Percentiles rank a stretch among this genome's conserved stretches.
Conservation (phyloP, 2,888 invertebrate genomes). For the Archaeoteleia sp. region DNA sequence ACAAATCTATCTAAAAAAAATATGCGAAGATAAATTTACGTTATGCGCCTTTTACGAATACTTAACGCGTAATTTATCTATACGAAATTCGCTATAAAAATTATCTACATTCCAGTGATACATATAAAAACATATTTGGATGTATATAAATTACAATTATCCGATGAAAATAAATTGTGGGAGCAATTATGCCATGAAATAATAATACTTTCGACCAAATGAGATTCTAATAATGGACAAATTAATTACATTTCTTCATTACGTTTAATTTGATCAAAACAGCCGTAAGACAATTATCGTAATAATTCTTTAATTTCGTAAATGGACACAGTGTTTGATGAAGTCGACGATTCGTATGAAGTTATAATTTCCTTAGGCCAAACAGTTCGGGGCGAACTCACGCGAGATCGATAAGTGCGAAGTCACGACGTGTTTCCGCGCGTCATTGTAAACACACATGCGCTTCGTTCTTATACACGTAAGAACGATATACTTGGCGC, state of each 20-base stretch:
- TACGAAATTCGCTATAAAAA: too few relatives aligned
- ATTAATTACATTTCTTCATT: neutral
- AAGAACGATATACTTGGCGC: slow-evolving; percentile 19
- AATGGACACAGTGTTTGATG: slow-evolving; percentile 16
- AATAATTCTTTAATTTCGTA: slow-evolving; percentile 6
- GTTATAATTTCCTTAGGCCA: slow-evolving; percentile 28
- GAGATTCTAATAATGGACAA: neutral
- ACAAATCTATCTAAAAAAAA: too few relatives aligned
- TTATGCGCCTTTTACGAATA: too few relatives aligned
- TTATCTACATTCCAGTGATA: too few relatives aligned
- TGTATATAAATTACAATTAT: too few relatives aligned
- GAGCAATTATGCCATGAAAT: too few relatives aligned
- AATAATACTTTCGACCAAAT: too few relatives aligned
- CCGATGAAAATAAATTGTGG: too few relatives aligned
- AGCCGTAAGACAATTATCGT: neutral
- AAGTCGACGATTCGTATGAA: slow-evolving; percentile 9
- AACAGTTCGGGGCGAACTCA: slow-evolving; percentile 13
- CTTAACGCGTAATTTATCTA: too few relatives aligned
- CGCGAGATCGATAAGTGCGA: slow-evolving; percentile 39
- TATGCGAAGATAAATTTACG: too few relatives aligned
- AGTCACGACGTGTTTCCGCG: slow-evolving; percentile 39
- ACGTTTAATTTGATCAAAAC: neutral
- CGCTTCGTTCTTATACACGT: slow-evolving; percentile 20
- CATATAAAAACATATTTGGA: too few relatives aligned
- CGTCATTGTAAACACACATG: slow-evolving; percentile 27